Percentiles rank a stretch among this genome's conserved stretches.
phyloP scores from a whole-genome alignment of 2,888 invertebrate species.

The Myopa tessellatipennis region DNA sequence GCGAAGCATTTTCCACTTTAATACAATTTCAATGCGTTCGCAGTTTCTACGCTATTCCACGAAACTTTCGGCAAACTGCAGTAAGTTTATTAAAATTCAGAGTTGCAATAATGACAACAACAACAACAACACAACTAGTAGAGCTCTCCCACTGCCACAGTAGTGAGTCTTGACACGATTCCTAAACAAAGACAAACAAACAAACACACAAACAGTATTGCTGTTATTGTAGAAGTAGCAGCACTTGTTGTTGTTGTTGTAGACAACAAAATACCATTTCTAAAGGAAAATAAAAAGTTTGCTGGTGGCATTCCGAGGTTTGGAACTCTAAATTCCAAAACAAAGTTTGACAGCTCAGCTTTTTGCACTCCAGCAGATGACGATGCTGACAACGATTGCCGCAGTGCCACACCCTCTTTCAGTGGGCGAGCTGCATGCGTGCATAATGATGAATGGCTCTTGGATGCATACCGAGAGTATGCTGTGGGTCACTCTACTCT shows the following conservation, averaged over 20 bases:
- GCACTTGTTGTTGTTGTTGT: background rate
- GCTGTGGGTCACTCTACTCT: background rate
- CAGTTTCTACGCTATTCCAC: too few relatives aligned
- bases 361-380: background rate
- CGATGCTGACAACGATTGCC: background rate
- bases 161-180: constrained; percentile 1
- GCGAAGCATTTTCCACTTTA: background rate
- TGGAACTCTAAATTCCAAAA: constrained; percentile 20
- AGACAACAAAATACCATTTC: background rate
- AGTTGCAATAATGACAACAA: background rate
- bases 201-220: background rate
- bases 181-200: constrained; percentile 16
- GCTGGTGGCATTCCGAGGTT: background rate
- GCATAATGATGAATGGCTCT: constrained; percentile 4
- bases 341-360: constrained; percentile 25
- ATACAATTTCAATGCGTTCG: constrained; percentile 1
- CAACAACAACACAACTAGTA: background rate
- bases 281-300: background rate
- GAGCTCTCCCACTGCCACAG: too few relatives aligned
- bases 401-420: background rate
- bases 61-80: background rate
- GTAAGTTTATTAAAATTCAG: background rate
- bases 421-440: background rate
- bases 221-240: background rate
- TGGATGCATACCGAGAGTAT: background rate